phyloP scores from a whole-genome alignment of 2,113 vertebrate genomes.

The Galemys pyrenaicus region DNA sequence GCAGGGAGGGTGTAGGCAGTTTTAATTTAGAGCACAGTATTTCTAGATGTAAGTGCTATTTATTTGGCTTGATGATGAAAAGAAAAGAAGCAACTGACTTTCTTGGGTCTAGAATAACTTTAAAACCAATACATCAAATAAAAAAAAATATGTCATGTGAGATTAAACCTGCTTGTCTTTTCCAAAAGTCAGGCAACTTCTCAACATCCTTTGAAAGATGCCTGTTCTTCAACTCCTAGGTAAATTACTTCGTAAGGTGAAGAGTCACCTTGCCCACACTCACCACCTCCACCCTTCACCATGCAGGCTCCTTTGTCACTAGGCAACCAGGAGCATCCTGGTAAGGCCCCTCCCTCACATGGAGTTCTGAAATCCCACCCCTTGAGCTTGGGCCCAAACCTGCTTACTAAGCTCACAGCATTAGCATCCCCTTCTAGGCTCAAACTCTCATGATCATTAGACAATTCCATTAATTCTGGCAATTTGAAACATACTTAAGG shows the following conservation, averaged over 20 bases:
- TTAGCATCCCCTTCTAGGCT: not conserved
- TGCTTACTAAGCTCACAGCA: not conserved
- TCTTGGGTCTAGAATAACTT: not conserved
- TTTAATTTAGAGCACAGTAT: not conserved
- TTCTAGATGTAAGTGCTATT: not conserved
- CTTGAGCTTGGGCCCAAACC: not conserved
- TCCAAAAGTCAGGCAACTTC: not conserved
- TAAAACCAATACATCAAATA: not conserved
- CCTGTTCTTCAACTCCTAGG: not conserved
- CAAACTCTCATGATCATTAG: not conserved
- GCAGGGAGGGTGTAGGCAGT: not conserved
- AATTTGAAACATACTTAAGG: not conserved
- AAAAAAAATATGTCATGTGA: not conserved
- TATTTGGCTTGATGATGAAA: constrained; percentile 26
- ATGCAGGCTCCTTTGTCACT: not conserved
- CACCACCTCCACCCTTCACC: no score
- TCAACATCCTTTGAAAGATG: not conserved
- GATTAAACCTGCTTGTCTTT: not conserved
- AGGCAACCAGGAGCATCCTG: not conserved
- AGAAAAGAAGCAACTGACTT: not conserved
- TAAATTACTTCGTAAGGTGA: not conserved
- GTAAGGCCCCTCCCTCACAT: no score
- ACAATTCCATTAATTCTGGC: not conserved
- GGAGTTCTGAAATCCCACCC: not conserved
- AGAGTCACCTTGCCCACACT: not conserved